Evolutionary conservation across 1,140 invertebrate species (phyloP).

Genomic region (Bombus breviceps): DNA sequence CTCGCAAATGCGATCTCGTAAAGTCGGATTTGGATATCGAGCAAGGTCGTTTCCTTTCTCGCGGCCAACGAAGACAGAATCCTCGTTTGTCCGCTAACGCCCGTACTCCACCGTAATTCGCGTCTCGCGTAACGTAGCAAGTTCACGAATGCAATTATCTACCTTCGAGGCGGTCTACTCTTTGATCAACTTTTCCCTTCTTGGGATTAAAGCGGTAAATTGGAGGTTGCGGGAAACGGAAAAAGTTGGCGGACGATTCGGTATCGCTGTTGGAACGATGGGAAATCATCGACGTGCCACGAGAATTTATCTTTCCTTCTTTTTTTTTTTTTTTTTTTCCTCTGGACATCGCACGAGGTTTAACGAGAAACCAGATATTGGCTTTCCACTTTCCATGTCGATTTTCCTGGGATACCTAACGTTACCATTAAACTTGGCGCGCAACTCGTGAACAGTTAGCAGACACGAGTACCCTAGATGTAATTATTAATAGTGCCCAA

Average conservation of each 20-base stretch:
- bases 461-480: slow-evolving; percentile 35
- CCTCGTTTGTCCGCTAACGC: no score
- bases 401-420: not conserved
- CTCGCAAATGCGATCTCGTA: slow-evolving; percentile 20
- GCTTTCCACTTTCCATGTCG: slow-evolving; percentile 6
- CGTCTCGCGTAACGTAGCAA: no score
- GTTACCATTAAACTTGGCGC: slow-evolving; percentile 20
- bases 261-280: not conserved
- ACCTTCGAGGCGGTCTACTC: not conserved
- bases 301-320: not conserved
- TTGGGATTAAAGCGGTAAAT: slow-evolving; percentile 1
- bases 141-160: not conserved
- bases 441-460: slow-evolving; percentile 40
- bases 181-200: not conserved
- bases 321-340: not conserved
- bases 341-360: not conserved
- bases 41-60: not conserved
- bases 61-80: not conserved
- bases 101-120: no score
- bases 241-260: not conserved
- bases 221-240: not conserved
- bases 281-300: not conserved
- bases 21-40: slow-evolving; percentile 50
- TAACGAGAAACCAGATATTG: not conserved
- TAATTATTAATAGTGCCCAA: slow-evolving; percentile 59